Evolutionary conservation across 1,140 invertebrate species (phyloP), one percentile per base, ranked within the genome.

Genomic region (Hydropsyche tenuis): DNA sequence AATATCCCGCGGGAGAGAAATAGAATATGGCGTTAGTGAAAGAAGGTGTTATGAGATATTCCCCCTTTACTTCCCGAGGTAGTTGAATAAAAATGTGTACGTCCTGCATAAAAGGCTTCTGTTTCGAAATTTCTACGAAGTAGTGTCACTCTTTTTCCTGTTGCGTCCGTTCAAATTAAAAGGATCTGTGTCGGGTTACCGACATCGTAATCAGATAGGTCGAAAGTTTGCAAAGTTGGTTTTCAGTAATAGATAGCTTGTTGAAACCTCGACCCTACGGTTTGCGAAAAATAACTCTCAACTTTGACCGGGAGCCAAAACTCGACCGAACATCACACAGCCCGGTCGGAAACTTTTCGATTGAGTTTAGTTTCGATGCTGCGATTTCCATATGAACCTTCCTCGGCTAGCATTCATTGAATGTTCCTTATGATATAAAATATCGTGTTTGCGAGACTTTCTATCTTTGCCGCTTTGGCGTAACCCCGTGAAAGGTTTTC

Each of bases 181-280:
- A n/a, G n/a, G 30, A 3, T 37, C 30, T 37, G 30, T 9, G 30
- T 37, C 30, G 30, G 30, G 65, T 46, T 68, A 43, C 22, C 11
- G 65, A 56, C 37, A 56, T 4, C 68, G 68, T 53, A 70, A 70
- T 70, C 25, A 25, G 48, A 70, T 56, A 18, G 48, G 25, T 22
- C 4, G 45, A 46, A 48, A 37, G 30, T 37, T 68, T 27, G 43
- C 18, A 45, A 46, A 68, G 43, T 48, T 20, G 18, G 63, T 42
- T 68, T 70, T 56, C 25, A 25, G 48, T 70, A 70, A 70, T 70
- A 43, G 48, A 56, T 70, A 70, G 48, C 48, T 56, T 42, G 48
- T 37, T 70, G 68, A 70, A 70, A 46, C 12, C 48, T 56, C 22
- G 14, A 43, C 25, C 63, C 63, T 30, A 65, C 63, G 37, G 63